phyloP scores from a whole-genome alignment of 1,140 invertebrate species.

The Drosophila sucinea region DNA sequence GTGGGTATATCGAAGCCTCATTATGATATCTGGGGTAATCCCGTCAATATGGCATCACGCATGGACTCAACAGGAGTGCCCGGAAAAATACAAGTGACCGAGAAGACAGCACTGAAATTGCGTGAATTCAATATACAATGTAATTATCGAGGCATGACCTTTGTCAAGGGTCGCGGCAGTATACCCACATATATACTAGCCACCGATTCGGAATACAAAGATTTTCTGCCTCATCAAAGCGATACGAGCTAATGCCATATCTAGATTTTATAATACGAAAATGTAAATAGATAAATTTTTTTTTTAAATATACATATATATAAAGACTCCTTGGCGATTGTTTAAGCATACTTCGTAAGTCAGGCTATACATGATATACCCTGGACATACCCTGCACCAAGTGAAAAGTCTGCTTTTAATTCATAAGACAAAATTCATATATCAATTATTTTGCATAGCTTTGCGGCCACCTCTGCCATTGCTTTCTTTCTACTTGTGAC shows the following conservation, averaged over 20 bases:
- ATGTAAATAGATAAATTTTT: constrained; percentile 8
- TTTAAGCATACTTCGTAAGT: neutral
- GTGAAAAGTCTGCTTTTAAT: too few relatives aligned
- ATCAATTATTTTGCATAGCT: too few relatives aligned
- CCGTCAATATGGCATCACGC: constrained; percentile 96
- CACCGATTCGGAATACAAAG: constrained; percentile 86
- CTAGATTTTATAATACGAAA: neutral
- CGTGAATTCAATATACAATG: constrained; percentile 88
- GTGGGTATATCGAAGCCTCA: constrained; percentile 95
- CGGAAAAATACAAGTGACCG: constrained; percentile 91
- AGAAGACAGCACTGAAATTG: constrained; percentile 88
- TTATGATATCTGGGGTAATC: constrained; percentile 95
- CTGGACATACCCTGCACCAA: too few relatives aligned
- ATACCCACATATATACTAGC: constrained; percentile 90
- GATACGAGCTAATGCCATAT: constrained; percentile 32
- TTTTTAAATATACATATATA: constrained; percentile 1
- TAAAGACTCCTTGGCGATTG: neutral
- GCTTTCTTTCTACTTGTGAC: too few relatives aligned
- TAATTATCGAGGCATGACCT: constrained; percentile 87
- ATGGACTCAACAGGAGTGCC: constrained; percentile 93
- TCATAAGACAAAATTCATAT: too few relatives aligned
- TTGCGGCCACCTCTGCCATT: too few relatives aligned
- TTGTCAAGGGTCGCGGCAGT: constrained; percentile 90
- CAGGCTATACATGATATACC: too few relatives aligned
- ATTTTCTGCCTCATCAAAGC: constrained; percentile 61